Base-by-base conservation (phyloP, 2,113 vertebrate genomes). In the Lamprotornis superbus region DNA sequence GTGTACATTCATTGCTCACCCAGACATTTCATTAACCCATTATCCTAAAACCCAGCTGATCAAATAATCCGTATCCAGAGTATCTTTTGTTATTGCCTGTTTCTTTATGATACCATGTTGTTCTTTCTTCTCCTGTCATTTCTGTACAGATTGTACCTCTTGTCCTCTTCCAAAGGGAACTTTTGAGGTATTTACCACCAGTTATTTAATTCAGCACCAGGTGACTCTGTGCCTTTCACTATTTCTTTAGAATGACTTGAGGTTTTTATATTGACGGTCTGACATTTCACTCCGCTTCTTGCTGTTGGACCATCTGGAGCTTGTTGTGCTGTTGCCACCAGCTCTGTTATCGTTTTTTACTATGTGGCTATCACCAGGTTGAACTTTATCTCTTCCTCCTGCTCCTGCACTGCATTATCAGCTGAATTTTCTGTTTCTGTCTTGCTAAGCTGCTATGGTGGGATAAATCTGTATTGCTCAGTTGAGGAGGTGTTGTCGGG, bases 341-440 rank as follows among this genome's bases (percentile, higher is more conserved):
- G 75, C 76, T 70, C 87, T 50, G 35, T 83, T 95, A 91, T 17
- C 28, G 0, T 83, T 83, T 88, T 92, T 93, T 86, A 88, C 76
- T 83, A 15, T 63, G 40, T 71, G 85, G 78, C 87, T 85, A 37
- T 96, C 79, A 83, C 83, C 71, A 44, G 47, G 50, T 53, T 88
- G 75, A 93, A 90, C 85, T 94, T 96, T 95, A 83, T 92, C 93
- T 92, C 79, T 80, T 94, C 64, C 47, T 92, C 33, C 80, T 86
- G 93, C 52, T 76, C 47, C 64, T 31, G 60, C 37, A 20, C 74
- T 80, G 49, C 68, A 74, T 59, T 5, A 1, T 59, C 65, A 65
- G 40, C 53, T 83, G 76, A 70, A 64, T 85, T 79, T 94, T 87
- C 63, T 86, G 0, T 77, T 90, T 39, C 37, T 59, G 79, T 11